phyloP scores from a whole-genome alignment of 2,797 vertebrate genomes.

The Hydrolagus colliei region DNA sequence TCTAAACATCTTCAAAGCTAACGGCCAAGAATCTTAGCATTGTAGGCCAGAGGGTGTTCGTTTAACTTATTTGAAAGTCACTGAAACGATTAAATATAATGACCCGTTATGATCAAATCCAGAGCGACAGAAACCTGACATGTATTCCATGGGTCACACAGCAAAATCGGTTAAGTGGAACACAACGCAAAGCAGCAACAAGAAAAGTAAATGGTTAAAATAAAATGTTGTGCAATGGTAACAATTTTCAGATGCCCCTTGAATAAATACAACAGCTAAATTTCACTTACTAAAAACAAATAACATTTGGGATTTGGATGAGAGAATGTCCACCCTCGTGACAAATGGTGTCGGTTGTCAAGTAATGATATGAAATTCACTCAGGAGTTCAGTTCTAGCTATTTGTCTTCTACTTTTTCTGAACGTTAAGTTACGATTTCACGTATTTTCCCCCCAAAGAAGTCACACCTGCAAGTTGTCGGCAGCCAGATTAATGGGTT shows the following conservation, averaged over 20 bases:
- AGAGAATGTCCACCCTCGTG: not conserved
- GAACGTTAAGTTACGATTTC: not conserved
- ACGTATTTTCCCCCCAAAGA: not conserved
- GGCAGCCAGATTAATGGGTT: too few species aligned
- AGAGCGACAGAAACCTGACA: constrained; percentile 6
- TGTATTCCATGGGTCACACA: constrained; percentile 23
- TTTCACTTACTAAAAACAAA: not conserved
- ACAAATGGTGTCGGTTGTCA: not conserved
- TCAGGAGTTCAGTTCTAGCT: not conserved
- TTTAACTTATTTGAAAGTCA: constrained; percentile 7
- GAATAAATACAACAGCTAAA: not conserved
- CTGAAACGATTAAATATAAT: constrained; percentile 31
- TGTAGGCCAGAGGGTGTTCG: constrained; percentile 24
- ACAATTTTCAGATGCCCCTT: constrained; percentile 10
- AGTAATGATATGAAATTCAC: not conserved
- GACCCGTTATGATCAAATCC: constrained; percentile 22
- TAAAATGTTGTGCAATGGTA: not conserved
- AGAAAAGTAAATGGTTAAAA: constrained; percentile 23
- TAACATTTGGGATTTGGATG: not conserved
- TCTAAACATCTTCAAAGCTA: constrained; percentile 26
- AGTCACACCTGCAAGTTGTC: too few species aligned
- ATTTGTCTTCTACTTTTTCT: not conserved
- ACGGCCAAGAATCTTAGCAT: not conserved
- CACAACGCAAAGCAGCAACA: not conserved
- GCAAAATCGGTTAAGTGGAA: constrained; percentile 5